Evolutionary conservation across 2,888 invertebrate genomes (phyloP).

Genomic region (Ptilodon capucinus): DNA sequence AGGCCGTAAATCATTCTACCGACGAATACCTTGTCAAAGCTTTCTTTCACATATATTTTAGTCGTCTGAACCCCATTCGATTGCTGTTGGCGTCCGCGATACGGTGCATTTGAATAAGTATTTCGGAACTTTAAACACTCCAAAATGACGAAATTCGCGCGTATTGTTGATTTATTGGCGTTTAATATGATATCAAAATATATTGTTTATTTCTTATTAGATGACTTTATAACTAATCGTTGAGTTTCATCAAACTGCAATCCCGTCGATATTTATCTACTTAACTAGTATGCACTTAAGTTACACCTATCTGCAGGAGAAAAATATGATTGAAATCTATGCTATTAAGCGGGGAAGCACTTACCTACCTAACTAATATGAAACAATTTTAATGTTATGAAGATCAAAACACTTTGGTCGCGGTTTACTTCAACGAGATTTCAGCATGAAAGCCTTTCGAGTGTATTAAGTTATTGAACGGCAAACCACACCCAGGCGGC

Average conservation of each 20-base stretch:
- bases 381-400: conserved; percentile 28
- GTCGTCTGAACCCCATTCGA: neutral
- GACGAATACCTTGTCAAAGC: neutral
- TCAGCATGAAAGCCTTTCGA: conserved; percentile 81
- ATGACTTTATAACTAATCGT: no score
- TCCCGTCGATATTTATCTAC: no score
- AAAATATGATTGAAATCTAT: no score
- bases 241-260: no score
- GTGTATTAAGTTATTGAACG: conserved; percentile 83
- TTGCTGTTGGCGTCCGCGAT: neutral
- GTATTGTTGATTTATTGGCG: neutral
- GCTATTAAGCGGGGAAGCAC: no score
- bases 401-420: conserved; percentile 48
- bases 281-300: no score
- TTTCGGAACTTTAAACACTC: neutral
- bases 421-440: conserved; percentile 67
- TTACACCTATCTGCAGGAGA: no score
- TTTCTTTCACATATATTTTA: neutral
- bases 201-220: neutral
- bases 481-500: conserved; percentile 81
- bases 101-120: neutral
- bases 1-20: neutral
- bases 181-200: neutral
- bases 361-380: no score
- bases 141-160: neutral